A percentile compares a stretch with the other conserved stretches of the same genome.
Conservation (phyloP, 2,888 invertebrate species). For the Aphrophora alni region DNA sequence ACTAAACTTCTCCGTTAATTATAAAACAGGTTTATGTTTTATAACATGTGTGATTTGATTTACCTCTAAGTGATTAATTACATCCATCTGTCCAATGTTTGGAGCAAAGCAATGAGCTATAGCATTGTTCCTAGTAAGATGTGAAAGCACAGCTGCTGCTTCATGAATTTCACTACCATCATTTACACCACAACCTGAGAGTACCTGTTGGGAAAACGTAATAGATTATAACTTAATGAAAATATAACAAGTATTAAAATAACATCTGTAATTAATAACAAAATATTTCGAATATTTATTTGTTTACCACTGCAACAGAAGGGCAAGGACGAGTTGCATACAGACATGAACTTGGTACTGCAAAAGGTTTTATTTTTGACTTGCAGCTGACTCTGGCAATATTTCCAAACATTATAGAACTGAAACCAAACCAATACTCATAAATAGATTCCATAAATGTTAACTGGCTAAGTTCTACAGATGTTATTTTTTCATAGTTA, state of each 20-base stretch:
- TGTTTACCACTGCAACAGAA: slow-evolving; percentile 30
- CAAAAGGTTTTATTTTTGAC: neutral
- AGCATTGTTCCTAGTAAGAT: slow-evolving; percentile 57
- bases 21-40: too few species aligned
- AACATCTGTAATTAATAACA: neutral
- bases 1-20: too few species aligned
- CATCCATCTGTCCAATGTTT: slow-evolving; percentile 59
- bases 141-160: slow-evolving; percentile 57
- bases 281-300: neutral
- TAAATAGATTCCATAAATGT: too few species aligned
- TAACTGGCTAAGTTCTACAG: too few species aligned
- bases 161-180: slow-evolving; percentile 65
- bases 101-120: slow-evolving; percentile 59
- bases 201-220: slow-evolving; percentile 54
- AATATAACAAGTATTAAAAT: neutral
- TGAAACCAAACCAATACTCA: neutral
- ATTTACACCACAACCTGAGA: slow-evolving; percentile 63
- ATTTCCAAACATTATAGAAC: neutral
- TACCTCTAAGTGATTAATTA: slow-evolving; percentile 59
- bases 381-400: neutral
- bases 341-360: neutral
- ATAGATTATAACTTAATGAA: neutral
- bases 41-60: too few species aligned
- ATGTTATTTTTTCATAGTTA: too few species aligned
- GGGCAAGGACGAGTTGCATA: slow-evolving; percentile 21